Evolutionary conservation across 2,113 vertebrate genomes (phyloP).

Genomic region (Myocastor coypus): DNA sequence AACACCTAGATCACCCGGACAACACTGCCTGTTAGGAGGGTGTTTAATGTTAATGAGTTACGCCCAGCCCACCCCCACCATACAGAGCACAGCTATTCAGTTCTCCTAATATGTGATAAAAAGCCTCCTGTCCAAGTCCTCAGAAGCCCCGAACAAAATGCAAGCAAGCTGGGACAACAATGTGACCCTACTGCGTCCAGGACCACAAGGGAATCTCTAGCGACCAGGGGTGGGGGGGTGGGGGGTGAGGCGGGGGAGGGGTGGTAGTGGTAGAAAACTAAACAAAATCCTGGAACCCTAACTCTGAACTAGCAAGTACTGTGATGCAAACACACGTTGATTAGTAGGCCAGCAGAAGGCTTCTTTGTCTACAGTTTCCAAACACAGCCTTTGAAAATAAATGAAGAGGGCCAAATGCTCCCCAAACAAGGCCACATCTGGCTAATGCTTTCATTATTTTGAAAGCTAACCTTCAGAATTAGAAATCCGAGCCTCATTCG

Average conservation of each 20-base stretch:
- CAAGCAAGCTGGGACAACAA: conserved; percentile 60
- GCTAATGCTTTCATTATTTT: neutral
- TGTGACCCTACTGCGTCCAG: neutral
- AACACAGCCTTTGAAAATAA: conserved; percentile 43
- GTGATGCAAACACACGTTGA: conserved; percentile 18
- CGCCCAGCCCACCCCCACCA: neutral
- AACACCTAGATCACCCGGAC: conserved; percentile 63
- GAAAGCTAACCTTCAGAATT: neutral
- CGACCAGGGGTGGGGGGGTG: no score
- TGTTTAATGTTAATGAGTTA: conserved; percentile 65
- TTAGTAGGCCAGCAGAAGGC: neutral
- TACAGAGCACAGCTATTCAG: neutral
- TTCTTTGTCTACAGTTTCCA: neutral
- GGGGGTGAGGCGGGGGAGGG: no score
- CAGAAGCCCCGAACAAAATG: conserved; percentile 45
- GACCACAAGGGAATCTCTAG: neutral
- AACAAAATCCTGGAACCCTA: neutral
- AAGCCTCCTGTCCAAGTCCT: neutral
- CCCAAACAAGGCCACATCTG: neutral
- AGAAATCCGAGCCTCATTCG: neutral
- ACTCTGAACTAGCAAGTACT: neutral
- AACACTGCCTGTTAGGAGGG: conserved; percentile 28
- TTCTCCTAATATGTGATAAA: conserved; percentile 23
- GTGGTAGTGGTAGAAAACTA: neutral
- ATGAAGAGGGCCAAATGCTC: neutral